These are phyloP conservation scores for Leptopilina syphax DNA, from an alignment of 2,888 invertebrate genomes.

Conservation along the genomic window DNA sequence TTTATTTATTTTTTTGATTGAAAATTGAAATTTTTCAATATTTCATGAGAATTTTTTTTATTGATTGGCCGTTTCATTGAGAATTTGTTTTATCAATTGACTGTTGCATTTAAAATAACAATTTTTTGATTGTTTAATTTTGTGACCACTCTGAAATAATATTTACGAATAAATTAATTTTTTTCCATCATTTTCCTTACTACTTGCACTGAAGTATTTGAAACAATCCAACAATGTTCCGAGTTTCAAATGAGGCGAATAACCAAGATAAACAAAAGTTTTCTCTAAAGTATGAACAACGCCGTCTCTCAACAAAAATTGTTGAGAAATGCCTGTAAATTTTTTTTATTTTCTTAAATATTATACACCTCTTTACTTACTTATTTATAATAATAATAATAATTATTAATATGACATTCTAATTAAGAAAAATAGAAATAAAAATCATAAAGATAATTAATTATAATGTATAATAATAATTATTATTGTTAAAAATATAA, in stretches of 20 bases:
- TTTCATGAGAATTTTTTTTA: no score
- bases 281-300: constrained; percentile 81
- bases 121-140: neutral
- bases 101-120: neutral
- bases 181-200: constrained; percentile 74
- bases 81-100: no score
- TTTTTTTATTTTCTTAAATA: constrained; percentile 40
- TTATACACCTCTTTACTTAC: constrained; percentile 49
- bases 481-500: neutral
- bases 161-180: neutral
- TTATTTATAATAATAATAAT: constrained; percentile 29
- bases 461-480: no score
- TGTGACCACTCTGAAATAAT: neutral
- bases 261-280: constrained; percentile 80
- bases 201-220: constrained; percentile 84
- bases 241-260: constrained; percentile 81
- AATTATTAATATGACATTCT: neutral
- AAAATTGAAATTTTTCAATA: no score
- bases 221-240: constrained; percentile 83
- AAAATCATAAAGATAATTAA: no score
- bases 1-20: no score
- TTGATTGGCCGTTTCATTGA: no score
- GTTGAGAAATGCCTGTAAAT: constrained; percentile 74
- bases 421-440: no score
- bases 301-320: constrained; percentile 80